Conservation (phyloP, 2,113 vertebrate genomes). For the Gobio gobio region DNA sequence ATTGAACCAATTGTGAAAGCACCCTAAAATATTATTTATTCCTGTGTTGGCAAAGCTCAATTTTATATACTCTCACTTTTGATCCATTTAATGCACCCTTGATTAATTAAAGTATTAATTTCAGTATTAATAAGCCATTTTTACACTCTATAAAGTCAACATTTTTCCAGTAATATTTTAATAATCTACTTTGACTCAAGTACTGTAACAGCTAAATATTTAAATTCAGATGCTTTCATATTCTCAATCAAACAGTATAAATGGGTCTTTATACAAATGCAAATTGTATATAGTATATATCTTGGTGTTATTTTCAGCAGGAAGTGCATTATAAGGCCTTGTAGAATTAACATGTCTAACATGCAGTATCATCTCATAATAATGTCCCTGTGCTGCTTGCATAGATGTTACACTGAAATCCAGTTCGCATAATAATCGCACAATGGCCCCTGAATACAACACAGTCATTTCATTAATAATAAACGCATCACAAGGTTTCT, state of each 20-base stretch:
- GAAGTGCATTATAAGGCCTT: background rate
- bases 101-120: background rate
- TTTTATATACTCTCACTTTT: background rate
- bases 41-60: background rate
- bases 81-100: background rate
- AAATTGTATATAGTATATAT: too few species aligned
- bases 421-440: background rate
- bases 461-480: conserved; percentile 14
- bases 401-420: background rate
- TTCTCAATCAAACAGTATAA: too few species aligned
- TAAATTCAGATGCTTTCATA: too few species aligned
- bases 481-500: background rate
- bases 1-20: too few species aligned
- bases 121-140: background rate
- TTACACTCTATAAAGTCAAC: background rate
- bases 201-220: too few species aligned
- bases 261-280: background rate
- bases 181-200: too few species aligned
- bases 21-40: background rate
- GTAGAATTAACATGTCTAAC: background rate
- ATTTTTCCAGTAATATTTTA: too few species aligned
- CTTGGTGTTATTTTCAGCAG: too few species aligned
- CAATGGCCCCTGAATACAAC: background rate
- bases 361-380: background rate
- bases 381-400: background rate